phyloP scores from a whole-genome alignment of 1,140 invertebrate species.

The Hyles vespertilio region DNA sequence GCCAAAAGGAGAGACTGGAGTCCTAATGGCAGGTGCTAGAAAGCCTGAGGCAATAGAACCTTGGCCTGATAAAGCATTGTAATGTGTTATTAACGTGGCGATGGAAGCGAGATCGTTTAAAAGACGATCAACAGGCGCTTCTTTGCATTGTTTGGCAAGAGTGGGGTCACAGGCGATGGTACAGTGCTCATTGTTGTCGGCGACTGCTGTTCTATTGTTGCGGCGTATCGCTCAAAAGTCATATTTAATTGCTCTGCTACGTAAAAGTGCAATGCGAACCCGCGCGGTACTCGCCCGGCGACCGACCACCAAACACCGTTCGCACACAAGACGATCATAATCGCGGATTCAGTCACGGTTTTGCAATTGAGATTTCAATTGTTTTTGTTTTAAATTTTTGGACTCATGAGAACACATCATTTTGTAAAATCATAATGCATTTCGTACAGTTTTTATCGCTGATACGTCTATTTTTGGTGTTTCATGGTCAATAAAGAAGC shows the following conservation, averaged over 20 bases:
- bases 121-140: slow-evolving; percentile 64
- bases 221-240: slow-evolving; percentile 54
- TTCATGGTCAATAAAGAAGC: slow-evolving; percentile 8
- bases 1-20: slow-evolving; percentile 34
- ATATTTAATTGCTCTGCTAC: slow-evolving; percentile 54
- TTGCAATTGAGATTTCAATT: slow-evolving; percentile 40
- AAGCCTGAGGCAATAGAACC: slow-evolving; percentile 62
- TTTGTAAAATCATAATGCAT: slow-evolving; percentile 9
- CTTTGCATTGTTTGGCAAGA: slow-evolving; percentile 60
- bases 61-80: slow-evolving; percentile 58
- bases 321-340: slow-evolving; percentile 40
- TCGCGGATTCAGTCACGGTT: slow-evolving; percentile 41
- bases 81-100: slow-evolving; percentile 58
- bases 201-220: slow-evolving; percentile 49
- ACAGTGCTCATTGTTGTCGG: slow-evolving; percentile 50
- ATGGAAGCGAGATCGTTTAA: slow-evolving; percentile 66
- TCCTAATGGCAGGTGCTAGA: slow-evolving; percentile 60
- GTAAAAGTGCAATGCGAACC: slow-evolving; percentile 25
- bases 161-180: slow-evolving; percentile 42
- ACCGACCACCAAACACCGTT: slow-evolving; percentile 15
- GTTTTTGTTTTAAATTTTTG: slow-evolving; percentile 24
- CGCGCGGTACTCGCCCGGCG: no score
- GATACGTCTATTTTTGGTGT: slow-evolving; percentile 8
- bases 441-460: slow-evolving; percentile 1
- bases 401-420: slow-evolving; percentile 5